A percentile compares a stretch with the other conserved stretches of the same genome.
These are phyloP conservation scores for Propsilocerus akamusi DNA, from an alignment of 1,140 invertebrate genomes.

Conservation along the genomic window DNA sequence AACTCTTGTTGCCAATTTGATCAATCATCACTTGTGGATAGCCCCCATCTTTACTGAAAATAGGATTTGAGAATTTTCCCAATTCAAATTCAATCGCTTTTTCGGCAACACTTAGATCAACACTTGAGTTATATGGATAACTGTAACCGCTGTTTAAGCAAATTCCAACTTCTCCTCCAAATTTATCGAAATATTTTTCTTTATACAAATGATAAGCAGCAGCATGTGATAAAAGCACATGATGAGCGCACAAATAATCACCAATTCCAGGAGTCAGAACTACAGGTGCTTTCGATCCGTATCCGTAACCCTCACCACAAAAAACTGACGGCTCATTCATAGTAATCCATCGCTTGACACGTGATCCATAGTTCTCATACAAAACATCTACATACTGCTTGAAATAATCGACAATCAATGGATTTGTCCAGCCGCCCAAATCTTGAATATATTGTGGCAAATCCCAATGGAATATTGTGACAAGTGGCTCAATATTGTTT, in stretches of 20 bases:
- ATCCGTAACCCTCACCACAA: neutral
- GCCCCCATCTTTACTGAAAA: constrained; percentile 35
- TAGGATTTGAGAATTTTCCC: constrained; percentile 39
- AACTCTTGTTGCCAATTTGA: constrained; percentile 27
- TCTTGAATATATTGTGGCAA: constrained; percentile 17
- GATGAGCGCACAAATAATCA: constrained; percentile 28
- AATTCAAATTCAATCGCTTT: constrained; percentile 25
- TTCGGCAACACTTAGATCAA: neutral
- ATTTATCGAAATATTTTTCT: constrained; percentile 6
- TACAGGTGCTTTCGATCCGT: neutral
- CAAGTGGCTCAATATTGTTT: constrained; percentile 24
- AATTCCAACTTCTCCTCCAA: constrained; percentile 9
- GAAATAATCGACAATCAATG: constrained; percentile 27
- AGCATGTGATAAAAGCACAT: constrained; percentile 26
- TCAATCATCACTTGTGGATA: constrained; percentile 36
- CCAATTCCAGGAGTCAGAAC: constrained; percentile 13
- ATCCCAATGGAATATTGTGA: constrained; percentile 21
- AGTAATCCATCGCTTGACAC: constrained; percentile 10
- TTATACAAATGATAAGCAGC: constrained; percentile 13
- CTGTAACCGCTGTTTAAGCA: neutral
- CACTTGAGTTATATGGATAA: neutral
- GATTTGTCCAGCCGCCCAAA: constrained; percentile 23
- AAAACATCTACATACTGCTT: constrained; percentile 28
- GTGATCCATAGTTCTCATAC: constrained; percentile 26
- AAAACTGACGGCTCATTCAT: constrained; percentile 3